phyloP scores from a whole-genome alignment of 2,113 vertebrate genomes.

The Amblyornis subalaris region DNA sequence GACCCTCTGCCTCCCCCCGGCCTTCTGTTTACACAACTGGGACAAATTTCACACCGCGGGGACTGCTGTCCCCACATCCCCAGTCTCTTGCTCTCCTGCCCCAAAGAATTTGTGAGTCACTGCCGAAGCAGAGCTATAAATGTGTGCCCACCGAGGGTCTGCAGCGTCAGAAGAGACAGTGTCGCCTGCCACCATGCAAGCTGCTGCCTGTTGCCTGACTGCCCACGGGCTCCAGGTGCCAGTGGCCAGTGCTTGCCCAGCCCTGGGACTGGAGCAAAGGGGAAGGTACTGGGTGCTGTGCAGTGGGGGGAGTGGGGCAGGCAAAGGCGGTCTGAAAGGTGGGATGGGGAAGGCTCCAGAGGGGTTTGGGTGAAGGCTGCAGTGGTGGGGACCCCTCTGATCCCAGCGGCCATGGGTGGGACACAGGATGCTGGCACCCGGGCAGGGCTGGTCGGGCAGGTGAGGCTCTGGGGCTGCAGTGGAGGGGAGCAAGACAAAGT shows the following conservation, averaged over 20 bases:
- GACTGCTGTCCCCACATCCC: not conserved
- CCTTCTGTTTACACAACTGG: constrained; percentile 80
- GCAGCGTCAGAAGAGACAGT: not conserved
- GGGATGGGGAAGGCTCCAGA: not conserved
- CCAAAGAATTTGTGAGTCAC: constrained; percentile 42
- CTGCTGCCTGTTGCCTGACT: not conserved
- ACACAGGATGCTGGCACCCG: not conserved
- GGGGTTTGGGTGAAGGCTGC: not conserved
- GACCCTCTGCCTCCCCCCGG: constrained; percentile 35
- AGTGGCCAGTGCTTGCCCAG: not conserved
- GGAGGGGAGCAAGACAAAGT: not conserved
- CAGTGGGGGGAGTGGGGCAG: no score
- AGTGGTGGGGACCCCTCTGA: not conserved
- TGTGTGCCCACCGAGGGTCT: not conserved
- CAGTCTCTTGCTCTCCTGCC: not conserved
- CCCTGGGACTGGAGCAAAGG: not conserved
- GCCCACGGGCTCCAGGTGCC: not conserved
- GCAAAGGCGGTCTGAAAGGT: accelerated
- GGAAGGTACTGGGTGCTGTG: constrained; percentile 27
- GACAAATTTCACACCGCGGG: constrained; percentile 69
- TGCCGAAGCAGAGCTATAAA: constrained; percentile 56
- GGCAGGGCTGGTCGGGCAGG: not conserved
- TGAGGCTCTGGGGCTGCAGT: not conserved
- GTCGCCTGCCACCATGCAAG: not conserved
- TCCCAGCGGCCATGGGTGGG: accelerated